Base-by-base conservation (phyloP, 1,140 invertebrate species). In the Propsilocerus akamusi region DNA sequence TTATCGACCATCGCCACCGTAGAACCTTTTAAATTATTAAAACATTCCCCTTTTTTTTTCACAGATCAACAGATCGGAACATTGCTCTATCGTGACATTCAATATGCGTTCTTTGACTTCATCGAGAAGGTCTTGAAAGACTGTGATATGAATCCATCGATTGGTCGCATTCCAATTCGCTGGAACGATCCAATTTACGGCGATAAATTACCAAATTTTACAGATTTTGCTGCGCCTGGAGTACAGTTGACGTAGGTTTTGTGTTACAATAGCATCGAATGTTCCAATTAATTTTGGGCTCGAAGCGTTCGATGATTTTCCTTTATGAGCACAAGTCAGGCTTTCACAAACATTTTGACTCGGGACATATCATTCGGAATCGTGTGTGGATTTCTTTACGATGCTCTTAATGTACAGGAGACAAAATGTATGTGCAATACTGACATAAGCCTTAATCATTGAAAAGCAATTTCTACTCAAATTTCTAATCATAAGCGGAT, bases 201-300 rank as follows among this genome's bases (percentile, higher is more conserved):
- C 17, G 72, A 77, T n/a, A 63, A 68, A 41, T 70, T 83, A 52
- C 86, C 89, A 1, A 88, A 86, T 56, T 94, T 95, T 59, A 93
- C 88, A 0, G 86, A 95, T 61, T 97, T 96, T 61, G 91, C 92
- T 56, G 90, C 90, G 4, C 91, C 91, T 17, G 91, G 92, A 53
- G 79, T 96, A 37, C 91, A 95, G 56, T 66, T 95, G 53, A 92
- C 83, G 84, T 89, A 67, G 77, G 75, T 66, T 26, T 30, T 17
- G 4, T 12, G n/a, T n/a, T n/a, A n/a, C n/a, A n/a, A n/a, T n/a
- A n/a, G n/a, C 5, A 26, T 46, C 41, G 11, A 53, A 34, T 46
- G 12, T 49, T 54, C 26, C 26, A 50, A 53, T 48, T 49, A 22
- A 26, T 5, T 49, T 34, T 7, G 25, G 5, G 24, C 3, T 48